Conservation (phyloP, 2,797 vertebrate genomes). For the Cynopterus sphinx region DNA sequence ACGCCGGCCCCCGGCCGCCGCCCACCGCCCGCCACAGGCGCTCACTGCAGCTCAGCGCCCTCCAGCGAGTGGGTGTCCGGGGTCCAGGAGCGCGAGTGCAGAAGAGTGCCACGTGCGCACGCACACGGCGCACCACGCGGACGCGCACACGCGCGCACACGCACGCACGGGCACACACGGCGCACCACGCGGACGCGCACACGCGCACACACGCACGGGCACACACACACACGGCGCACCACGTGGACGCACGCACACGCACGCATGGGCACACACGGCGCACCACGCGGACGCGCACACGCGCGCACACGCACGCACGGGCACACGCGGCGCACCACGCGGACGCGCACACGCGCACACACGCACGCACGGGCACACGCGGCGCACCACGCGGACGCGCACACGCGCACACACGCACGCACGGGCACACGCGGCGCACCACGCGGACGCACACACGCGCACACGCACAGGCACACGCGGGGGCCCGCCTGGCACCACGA, state of each 20-base stretch:
- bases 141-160: background rate
- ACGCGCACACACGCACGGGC: background rate
- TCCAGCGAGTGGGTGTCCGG: rapidly evolving
- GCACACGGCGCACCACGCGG: too few relatives aligned
- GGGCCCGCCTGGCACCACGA: background rate
- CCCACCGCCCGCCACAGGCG: rapidly evolving
- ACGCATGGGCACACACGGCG: background rate
- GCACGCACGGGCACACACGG: background rate
- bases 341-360: too few relatives aligned
- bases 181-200: too few relatives aligned
- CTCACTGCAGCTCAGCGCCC: background rate
- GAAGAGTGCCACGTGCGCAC: too few relatives aligned
- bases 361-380: background rate
- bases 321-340: too few relatives aligned
- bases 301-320: rapidly evolving
- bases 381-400: too few relatives aligned
- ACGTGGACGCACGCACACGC: too few relatives aligned
- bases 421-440: background rate
- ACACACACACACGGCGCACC: background rate
- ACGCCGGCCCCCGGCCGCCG: rapidly evolving
- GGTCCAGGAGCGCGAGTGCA: background rate
- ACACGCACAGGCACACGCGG: background rate
- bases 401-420: too few relatives aligned
- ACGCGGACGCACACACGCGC: rapidly evolving
- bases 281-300: too few relatives aligned